These are phyloP conservation scores for Cryptosula pallasiana DNA, from an alignment of 2,888 invertebrate genomes.

Conservation along the genomic window DNA sequence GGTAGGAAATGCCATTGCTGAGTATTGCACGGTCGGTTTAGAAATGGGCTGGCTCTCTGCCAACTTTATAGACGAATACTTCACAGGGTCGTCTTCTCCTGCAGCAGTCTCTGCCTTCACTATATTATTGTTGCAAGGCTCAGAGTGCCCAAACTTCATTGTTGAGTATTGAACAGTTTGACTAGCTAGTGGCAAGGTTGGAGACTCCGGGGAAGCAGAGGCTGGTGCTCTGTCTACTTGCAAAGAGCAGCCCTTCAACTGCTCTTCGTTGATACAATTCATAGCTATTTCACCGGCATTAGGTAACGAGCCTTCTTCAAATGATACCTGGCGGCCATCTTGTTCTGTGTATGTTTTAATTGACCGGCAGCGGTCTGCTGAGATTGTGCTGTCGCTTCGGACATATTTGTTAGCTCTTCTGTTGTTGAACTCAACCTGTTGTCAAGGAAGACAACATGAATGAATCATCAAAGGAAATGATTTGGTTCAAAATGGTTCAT, in stretches of 20 bases:
- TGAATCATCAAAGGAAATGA: no score
- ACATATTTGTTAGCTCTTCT: constrained; percentile 4
- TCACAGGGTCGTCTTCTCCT: neutral
- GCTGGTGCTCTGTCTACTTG: no score
- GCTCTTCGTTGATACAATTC: neutral
- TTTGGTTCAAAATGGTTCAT: no score
- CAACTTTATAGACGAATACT: constrained; percentile 1
- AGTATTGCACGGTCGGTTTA: neutral
- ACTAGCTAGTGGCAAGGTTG: neutral
- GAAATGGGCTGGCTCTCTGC: neutral
- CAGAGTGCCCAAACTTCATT: neutral
- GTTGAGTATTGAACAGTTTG: neutral
- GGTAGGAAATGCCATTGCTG: constrained; percentile 13
- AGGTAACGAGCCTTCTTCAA: neutral
- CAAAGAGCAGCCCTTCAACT: neutral
- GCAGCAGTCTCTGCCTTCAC: neutral
- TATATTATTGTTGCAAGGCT: neutral
- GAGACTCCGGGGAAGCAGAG: no score
- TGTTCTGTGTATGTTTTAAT: neutral
- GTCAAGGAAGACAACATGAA: no score
- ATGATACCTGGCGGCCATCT: neutral
- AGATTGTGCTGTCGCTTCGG: constrained; percentile 9
- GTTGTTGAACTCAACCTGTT: neutral
- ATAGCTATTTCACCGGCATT: neutral
- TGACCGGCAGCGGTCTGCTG: neutral